Conservation (phyloP, 1,140 invertebrate species). For the Drosophila arawakana region DNA sequence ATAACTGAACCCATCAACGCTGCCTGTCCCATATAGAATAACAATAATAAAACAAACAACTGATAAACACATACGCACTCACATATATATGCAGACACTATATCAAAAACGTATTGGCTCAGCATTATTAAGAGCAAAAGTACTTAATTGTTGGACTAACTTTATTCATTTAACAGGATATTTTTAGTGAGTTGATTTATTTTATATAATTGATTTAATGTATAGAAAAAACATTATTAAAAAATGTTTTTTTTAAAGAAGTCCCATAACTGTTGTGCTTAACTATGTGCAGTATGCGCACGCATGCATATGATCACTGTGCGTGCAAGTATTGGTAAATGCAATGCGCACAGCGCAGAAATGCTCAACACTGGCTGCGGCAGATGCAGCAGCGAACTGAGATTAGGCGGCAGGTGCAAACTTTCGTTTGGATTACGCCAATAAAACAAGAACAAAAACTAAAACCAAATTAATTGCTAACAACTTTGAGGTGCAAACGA, state of each 20-base stretch:
- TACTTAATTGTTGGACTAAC: no score
- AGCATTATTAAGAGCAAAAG: no score
- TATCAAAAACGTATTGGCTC: no score
- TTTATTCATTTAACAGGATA: no score
- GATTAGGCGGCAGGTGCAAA: slow-evolving; percentile 28
- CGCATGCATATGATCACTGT: slow-evolving; percentile 5
- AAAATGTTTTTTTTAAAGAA: no score
- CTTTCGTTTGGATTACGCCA: not conserved
- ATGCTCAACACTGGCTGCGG: slow-evolving; percentile 7
- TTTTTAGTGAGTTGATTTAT: no score
- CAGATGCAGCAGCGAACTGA: not conserved
- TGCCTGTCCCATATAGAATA: not conserved
- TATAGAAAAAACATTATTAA: no score
- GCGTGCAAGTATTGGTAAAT: slow-evolving; percentile 2
- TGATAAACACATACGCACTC: slow-evolving; percentile 2
- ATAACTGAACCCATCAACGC: slow-evolving; percentile 11
- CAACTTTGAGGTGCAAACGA: slow-evolving; percentile 2
- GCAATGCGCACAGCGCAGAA: slow-evolving; percentile 1
- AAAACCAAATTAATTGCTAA: slow-evolving; percentile 7
- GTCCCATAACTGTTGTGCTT: no score
- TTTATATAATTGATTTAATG: no score
- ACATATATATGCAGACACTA: not conserved
- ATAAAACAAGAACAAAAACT: not conserved
- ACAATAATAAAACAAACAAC: not conserved
- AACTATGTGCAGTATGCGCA: no score